Evolutionary conservation across 2,888 invertebrate genomes (phyloP).

Genomic region (Sicus ferrugineus): DNA sequence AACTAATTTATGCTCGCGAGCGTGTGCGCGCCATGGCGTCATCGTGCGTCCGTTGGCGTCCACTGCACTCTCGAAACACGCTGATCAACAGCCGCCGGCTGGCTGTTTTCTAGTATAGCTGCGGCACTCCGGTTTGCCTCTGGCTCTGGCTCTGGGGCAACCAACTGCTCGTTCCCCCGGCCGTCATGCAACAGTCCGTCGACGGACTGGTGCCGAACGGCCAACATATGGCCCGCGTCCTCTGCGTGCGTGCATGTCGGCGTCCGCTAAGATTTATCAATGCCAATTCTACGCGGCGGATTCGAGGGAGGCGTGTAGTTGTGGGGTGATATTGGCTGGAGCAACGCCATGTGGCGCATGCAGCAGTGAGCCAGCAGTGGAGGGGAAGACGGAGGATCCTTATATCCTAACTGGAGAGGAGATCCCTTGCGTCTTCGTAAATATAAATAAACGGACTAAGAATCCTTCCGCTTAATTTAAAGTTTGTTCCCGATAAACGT

Average conservation of each 20-base stretch:
- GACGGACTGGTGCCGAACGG: no score
- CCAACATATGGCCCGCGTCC: constrained; percentile 21
- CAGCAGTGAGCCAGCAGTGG: not conserved
- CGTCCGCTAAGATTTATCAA: constrained; percentile 30
- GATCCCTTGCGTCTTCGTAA: not conserved
- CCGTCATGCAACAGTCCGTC: not conserved
- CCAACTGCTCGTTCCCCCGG: not conserved
- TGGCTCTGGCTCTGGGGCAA: not conserved
- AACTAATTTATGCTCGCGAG: constrained; percentile 50
- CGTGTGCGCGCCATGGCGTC: constrained; percentile 33
- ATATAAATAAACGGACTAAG: not conserved
- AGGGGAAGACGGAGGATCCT: not conserved
- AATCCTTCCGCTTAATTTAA: not conserved
- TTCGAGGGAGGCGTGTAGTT: not conserved
- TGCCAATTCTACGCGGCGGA: constrained; percentile 13
- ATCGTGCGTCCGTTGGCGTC: not conserved
- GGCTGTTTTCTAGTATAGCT: not conserved
- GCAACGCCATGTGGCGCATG: not conserved
- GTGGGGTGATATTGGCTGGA: not conserved
- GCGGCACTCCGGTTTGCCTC: not conserved
- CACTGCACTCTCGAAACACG: not conserved
- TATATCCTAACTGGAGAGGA: not conserved
- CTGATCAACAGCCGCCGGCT: constrained; percentile 14
- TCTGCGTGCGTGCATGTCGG: not conserved
- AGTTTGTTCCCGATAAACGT: not conserved